phyloP scores from a whole-genome alignment of 2,888 invertebrate species.

The Silvanus unidentatus region DNA sequence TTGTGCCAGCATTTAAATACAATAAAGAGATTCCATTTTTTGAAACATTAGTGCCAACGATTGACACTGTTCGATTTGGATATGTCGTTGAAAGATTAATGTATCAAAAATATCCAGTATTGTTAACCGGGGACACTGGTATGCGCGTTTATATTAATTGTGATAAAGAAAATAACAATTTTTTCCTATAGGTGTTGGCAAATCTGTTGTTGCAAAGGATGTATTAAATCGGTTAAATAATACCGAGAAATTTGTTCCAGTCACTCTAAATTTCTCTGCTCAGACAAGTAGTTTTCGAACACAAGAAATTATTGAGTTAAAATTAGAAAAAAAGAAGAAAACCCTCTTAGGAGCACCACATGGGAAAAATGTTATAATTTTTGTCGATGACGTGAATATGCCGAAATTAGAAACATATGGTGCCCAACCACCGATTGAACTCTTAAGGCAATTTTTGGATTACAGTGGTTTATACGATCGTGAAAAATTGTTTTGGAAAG shows the following conservation, averaged over 20 bases:
- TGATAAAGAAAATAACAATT: too few species aligned
- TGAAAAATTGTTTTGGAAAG: constrained; percentile 84
- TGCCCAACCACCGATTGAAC: constrained; percentile 86
- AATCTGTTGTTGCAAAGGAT: constrained; percentile 77
- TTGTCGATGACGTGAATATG: constrained; percentile 92
- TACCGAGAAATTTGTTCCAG: constrained; percentile 62
- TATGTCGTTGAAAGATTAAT: constrained; percentile 73
- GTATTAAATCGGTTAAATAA: constrained; percentile 60
- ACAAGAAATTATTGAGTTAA: constrained; percentile 79
- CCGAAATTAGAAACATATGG: constrained; percentile 82
- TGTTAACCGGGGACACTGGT: constrained; percentile 88
- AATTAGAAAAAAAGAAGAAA: constrained; percentile 76
- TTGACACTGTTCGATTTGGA: constrained; percentile 84
- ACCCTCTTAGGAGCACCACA: constrained; percentile 75
- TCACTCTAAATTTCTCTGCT: constrained; percentile 83
- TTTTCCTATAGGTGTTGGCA: constrained; percentile 81
- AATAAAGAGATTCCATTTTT: constrained; percentile 70
- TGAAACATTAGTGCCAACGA: constrained; percentile 84
- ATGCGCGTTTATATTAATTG: too few species aligned
- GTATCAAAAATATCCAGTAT: constrained; percentile 66
- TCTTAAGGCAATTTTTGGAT: constrained; percentile 75
- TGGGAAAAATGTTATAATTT: constrained; percentile 76
- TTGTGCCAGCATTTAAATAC: constrained; percentile 69
- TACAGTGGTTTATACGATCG: constrained; percentile 81
- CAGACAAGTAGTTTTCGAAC: constrained; percentile 82